These are phyloP conservation scores for Orthosia gracilis DNA, from an alignment of 2,888 invertebrate genomes.

Conservation along the genomic window DNA sequence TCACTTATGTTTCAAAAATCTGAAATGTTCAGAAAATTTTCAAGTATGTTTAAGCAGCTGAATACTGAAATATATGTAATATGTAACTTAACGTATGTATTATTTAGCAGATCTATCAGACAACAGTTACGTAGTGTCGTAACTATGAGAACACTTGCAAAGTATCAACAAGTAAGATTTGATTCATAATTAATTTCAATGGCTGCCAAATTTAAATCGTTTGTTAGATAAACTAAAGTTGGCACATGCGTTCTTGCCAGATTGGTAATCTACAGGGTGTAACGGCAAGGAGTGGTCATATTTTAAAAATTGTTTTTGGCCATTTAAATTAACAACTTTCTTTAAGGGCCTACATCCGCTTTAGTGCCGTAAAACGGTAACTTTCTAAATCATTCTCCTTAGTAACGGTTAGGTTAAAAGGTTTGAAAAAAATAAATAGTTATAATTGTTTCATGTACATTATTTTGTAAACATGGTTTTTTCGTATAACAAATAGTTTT, in stretches of 20 bases:
- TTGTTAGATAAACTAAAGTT: slow-evolving; percentile 7
- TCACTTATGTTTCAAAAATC: slow-evolving; percentile 36
- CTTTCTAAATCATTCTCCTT: too few species aligned
- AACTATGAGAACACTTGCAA: slow-evolving; percentile 30
- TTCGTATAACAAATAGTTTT: too few species aligned
- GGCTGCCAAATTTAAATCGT: slow-evolving; percentile 22
- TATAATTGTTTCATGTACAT: too few species aligned
- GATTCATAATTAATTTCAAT: slow-evolving; percentile 63
- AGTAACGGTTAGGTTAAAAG: too few species aligned
- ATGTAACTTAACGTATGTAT: slow-evolving; percentile 15
- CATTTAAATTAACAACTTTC: too few species aligned
- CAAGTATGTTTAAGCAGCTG: slow-evolving; percentile 16
- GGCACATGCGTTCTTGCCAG: slow-evolving; percentile 1
- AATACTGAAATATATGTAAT: slow-evolving; percentile 6
- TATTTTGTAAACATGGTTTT: too few species aligned
- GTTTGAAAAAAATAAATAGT: too few species aligned
- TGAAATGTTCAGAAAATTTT: slow-evolving; percentile 19
- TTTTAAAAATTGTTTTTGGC: too few species aligned
- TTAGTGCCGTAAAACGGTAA: too few species aligned
- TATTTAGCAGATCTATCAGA: slow-evolving; percentile 40
- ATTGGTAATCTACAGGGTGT: too few species aligned
- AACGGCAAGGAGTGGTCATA: too few species aligned
- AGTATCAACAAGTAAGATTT: slow-evolving; percentile 55
- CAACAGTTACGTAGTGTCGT: slow-evolving; percentile 29
- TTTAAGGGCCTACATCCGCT: too few species aligned